Base-by-base conservation (phyloP, 1,140 invertebrate genomes). In the Drosophila nebulosa region DNA sequence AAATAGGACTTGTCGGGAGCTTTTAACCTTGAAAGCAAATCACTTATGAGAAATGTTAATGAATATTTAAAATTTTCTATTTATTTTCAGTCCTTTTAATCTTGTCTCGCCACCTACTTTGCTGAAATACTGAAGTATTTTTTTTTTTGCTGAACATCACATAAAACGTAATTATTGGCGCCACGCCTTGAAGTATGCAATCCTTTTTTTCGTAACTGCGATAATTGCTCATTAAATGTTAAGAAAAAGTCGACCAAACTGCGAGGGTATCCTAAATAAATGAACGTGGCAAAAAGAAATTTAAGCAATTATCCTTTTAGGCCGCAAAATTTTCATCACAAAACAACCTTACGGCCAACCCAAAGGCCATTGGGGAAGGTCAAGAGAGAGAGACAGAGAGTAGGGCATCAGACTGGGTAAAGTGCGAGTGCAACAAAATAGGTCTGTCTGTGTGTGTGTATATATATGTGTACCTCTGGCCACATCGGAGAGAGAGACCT, bases 351-450 rank as follows among this genome's bases (percentile, higher is more conserved):
- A 30, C 26, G 69, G 69, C 22, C 59, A 84, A 76, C 46, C 24
- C 42, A 22, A 78, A 78, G 64, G 69, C 67, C 67, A 79, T 80
- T 80, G 67, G 78, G 63, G 72, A 85, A 85, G 81, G 81, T 85
- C 81, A 85, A 36, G 73, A 35, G 9, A 52, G 35, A 12, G 10
- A 32, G 30, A 32, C 2, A 32, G 30, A 32, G 30, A 32, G 10
- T 32, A 3, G 56, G 21, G 55, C 39, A 42, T 18, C 18, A 7
- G 5, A 18, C 39, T 18, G 39, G 12, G 14, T 16, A 16, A 16
- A 7, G 4, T 7, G 39, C 14, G 39, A 42, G 6, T 46, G 39
- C 39, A 46, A 21, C 39, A 46, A 46, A 16, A 21, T 18, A 46
- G 39, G 16, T 46, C 7, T 18, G 18, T 46, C 16, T 46, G 9